phyloP scores from a whole-genome alignment of 2,888 invertebrate genomes.

The Drosophila borborema region DNA sequence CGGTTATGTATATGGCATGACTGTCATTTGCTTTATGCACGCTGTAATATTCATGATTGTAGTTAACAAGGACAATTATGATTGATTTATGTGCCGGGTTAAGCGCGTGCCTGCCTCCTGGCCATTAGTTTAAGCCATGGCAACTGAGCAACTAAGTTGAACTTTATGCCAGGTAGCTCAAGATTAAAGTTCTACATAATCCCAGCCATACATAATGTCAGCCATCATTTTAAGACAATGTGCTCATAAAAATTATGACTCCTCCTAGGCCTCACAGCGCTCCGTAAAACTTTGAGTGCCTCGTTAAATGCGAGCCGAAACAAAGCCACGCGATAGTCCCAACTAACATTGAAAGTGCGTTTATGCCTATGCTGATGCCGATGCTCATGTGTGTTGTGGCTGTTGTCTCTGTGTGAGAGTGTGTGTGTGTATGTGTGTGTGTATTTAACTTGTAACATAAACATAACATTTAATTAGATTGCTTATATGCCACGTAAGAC shows the following conservation, averaged over 20 bases:
- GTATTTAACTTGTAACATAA: constrained; percentile 46
- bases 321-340: constrained; percentile 40
- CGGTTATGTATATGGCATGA: constrained; percentile 63
- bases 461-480: constrained; percentile 75
- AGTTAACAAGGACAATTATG: constrained; percentile 82
- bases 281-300: constrained; percentile 61
- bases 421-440: constrained; percentile 26
- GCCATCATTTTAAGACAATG: constrained; percentile 53
- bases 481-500: constrained; percentile 51
- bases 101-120: constrained; percentile 49
- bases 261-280: constrained; percentile 48
- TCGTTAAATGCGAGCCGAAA: constrained; percentile 59
- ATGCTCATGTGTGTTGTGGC: constrained; percentile 15
- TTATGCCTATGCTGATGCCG: background rate
- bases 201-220: constrained; percentile 33
- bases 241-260: constrained; percentile 60
- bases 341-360: constrained; percentile 57
- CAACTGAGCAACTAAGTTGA: constrained; percentile 48
- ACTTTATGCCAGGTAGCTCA: constrained; percentile 53
- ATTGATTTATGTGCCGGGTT: constrained; percentile 73
- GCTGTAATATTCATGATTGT: constrained; percentile 79
- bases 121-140: constrained; percentile 56
- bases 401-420: constrained; percentile 4
- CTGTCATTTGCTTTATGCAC: constrained; percentile 80
- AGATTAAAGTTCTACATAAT: constrained; percentile 46